phyloP scores from a whole-genome alignment of 2,888 invertebrate genomes.

The Idaea dimidiata region DNA sequence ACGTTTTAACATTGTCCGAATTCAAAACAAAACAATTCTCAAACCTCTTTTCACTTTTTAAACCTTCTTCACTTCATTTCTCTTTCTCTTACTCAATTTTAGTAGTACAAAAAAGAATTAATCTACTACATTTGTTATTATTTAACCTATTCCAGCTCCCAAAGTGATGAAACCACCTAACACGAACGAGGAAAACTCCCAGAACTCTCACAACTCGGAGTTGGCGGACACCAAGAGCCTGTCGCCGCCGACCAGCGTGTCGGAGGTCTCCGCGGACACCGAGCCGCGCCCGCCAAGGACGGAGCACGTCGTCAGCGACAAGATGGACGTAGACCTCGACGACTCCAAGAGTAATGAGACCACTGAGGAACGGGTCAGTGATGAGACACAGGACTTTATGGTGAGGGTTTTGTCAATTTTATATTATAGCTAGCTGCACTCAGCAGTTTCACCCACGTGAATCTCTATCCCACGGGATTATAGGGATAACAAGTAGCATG shows the following conservation, averaged over 20 bases:
- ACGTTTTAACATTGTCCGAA: too few species aligned
- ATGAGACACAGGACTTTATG: conserved; percentile 34
- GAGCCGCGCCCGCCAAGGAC: conserved; percentile 38
- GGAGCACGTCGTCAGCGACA: conserved; percentile 15
- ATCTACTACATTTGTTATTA: not conserved
- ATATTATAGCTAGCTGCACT: not conserved
- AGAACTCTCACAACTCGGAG: conserved; percentile 68
- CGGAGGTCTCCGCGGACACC: conserved; percentile 55
- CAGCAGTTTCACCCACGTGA: too few species aligned
- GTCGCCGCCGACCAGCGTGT: conserved; percentile 60
- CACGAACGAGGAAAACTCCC: conserved; percentile 64
- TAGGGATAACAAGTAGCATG: too few species aligned
- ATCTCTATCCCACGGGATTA: too few species aligned
- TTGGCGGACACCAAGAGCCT: conserved; percentile 60
- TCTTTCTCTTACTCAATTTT: too few species aligned
- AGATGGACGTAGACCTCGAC: conserved; percentile 40
- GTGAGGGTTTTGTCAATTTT: conserved; percentile 27
- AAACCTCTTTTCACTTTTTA: too few species aligned
- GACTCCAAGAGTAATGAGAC: conserved; percentile 35
- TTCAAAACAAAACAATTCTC: too few species aligned
- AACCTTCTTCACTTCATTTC: too few species aligned
- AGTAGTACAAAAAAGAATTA: too few species aligned
- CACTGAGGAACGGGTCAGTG: conserved; percentile 26
- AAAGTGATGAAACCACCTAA: conserved; percentile 54
- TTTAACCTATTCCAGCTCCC: conserved; percentile 34